Conservation (phyloP, 2,888 invertebrate species). For the Oxystoma pomonae region DNA sequence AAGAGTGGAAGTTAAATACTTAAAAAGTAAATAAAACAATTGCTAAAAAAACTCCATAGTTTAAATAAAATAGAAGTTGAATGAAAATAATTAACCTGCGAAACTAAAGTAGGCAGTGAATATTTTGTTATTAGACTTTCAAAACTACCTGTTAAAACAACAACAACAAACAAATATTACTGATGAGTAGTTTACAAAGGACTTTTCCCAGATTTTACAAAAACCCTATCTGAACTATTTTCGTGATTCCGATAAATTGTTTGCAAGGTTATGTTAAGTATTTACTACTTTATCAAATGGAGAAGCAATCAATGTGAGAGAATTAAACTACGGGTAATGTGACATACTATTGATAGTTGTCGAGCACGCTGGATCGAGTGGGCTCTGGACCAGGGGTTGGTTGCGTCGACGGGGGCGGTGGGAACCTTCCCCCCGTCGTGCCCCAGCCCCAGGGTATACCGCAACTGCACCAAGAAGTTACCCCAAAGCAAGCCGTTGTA, state of each 20-base stretch:
- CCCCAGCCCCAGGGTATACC: slow-evolving; percentile 61
- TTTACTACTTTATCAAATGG: not conserved
- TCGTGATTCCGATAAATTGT: slow-evolving; percentile 12
- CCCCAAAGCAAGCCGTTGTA: slow-evolving; percentile 82
- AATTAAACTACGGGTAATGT: slow-evolving; percentile 33
- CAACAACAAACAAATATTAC: too few relatives aligned
- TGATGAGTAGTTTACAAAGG: not conserved
- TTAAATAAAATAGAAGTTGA: too few relatives aligned
- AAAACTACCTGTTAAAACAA: too few relatives aligned
- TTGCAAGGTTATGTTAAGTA: slow-evolving; percentile 25
- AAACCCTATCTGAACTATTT: not conserved
- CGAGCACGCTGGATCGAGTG: slow-evolving; percentile 49
- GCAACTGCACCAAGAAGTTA: slow-evolving; percentile 63
- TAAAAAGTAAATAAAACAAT: too few relatives aligned
- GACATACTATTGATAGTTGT: slow-evolving; percentile 31
- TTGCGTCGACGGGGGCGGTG: slow-evolving; percentile 70
- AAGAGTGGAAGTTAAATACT: too few relatives aligned
- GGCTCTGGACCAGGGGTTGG: slow-evolving; percentile 59
- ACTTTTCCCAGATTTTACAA: not conserved
- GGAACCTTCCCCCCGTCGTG: slow-evolving; percentile 61
- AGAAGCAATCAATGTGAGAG: not conserved
- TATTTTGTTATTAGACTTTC: too few relatives aligned
- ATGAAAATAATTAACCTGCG: too few relatives aligned
- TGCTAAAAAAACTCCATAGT: too few relatives aligned
- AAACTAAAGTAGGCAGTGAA: too few relatives aligned